phyloP scores from a whole-genome alignment of 2,113 vertebrate species.

The Phoenicopterus ruber region DNA sequence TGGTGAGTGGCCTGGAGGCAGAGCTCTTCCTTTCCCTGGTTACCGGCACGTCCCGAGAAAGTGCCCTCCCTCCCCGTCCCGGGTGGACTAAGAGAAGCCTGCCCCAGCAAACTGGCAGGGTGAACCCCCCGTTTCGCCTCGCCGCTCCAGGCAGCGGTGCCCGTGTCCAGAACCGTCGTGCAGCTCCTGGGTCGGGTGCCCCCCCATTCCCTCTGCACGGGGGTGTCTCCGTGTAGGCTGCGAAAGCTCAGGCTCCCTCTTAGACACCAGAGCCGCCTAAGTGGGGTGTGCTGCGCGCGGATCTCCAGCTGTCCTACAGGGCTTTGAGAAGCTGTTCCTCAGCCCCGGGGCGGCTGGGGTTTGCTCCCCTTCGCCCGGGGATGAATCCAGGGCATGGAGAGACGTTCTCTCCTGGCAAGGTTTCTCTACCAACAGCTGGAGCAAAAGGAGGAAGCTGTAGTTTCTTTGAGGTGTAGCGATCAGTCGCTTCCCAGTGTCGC shows the following conservation, averaged over 20 bases:
- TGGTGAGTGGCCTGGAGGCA: slow-evolving; percentile 76
- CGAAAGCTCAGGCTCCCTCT: background rate
- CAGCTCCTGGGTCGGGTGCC: fast-evolving
- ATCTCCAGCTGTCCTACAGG: background rate
- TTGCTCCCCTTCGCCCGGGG: background rate
- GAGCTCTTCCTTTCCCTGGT: no score
- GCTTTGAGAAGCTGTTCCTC: background rate
- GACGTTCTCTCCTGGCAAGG: fast-evolving
- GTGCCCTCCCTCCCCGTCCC: background rate
- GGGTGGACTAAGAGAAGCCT: fast-evolving
- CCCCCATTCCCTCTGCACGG: background rate
- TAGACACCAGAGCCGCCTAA: no score
- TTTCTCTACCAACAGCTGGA: background rate
- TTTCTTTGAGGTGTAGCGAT: fast-evolving
- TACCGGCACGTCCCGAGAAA: fast-evolving
- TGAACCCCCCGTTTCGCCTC: fast-evolving
- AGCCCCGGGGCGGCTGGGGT: background rate
- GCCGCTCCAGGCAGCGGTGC: background rate
- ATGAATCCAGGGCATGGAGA: background rate
- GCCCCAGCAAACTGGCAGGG: background rate
- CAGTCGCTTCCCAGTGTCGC: fast-evolving
- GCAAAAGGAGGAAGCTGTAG: background rate
- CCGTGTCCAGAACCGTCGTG: fast-evolving
- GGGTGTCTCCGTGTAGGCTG: background rate
- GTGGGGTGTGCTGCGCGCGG: no score